Conservation (phyloP, 2,888 invertebrate genomes). For the Seira sanloemensis region DNA sequence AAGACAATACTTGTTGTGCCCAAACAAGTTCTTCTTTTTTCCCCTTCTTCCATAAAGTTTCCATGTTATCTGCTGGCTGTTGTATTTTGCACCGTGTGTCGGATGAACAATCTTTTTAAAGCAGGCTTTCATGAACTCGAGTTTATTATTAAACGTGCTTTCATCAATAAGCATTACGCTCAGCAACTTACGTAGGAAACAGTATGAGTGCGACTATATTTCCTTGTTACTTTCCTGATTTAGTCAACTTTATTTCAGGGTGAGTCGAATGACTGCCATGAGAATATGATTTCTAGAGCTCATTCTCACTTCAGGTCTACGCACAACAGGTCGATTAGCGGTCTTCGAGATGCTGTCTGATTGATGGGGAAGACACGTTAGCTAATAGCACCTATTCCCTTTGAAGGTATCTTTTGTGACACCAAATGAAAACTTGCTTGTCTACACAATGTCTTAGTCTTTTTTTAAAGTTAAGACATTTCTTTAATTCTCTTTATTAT, state of each 20-base stretch:
- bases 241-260: conserved; percentile 3
- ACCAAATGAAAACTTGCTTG: neutral
- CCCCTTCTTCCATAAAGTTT: conserved; percentile 1
- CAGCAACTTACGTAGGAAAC: neutral
- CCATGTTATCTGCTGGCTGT: neutral
- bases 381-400: neutral
- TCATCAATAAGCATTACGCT: neutral
- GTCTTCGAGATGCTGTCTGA: neutral
- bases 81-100: neutral
- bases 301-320: conserved; percentile 1
- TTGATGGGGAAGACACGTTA: neutral
- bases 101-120: neutral
- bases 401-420: neutral
- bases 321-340: neutral
- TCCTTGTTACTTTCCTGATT: neutral
- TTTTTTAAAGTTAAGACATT: too few relatives aligned
- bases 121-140: neutral
- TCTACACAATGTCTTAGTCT: too few relatives aligned
- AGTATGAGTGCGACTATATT: neutral
- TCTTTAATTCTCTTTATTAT: too few relatives aligned
- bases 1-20: conserved; percentile 5
- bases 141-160: conserved; percentile 12
- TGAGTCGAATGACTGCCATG: neutral
- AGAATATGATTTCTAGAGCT: conserved; percentile 6
- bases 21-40: conserved; percentile 11